Percentiles rank a stretch among this genome's conserved stretches.
phyloP scores from a whole-genome alignment of 1,140 invertebrate genomes.

The Drosophila lini region DNA sequence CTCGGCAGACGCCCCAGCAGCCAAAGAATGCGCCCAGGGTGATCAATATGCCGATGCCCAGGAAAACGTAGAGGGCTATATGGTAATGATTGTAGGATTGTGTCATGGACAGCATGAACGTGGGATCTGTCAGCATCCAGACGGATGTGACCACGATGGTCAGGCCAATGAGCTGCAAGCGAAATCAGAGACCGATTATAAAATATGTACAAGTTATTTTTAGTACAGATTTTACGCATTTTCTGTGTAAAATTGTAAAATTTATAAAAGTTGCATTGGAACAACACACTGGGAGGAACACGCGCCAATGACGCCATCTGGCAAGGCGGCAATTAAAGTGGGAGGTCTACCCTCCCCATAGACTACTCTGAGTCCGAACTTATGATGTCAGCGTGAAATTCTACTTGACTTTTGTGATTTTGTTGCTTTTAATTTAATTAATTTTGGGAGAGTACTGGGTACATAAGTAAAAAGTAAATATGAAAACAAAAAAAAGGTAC shows the following conservation, averaged over 20 bases:
- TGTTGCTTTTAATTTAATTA: constrained; percentile 36
- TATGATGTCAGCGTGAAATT: constrained; percentile 65
- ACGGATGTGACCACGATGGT: constrained; percentile 88
- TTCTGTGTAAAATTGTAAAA: constrained; percentile 13
- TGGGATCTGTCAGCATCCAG: constrained; percentile 91
- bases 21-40: constrained; percentile 95
- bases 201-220: constrained; percentile 13
- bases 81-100: constrained; percentile 89
- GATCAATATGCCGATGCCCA: constrained; percentile 91
- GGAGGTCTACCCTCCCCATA: constrained; percentile 3
- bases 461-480: too few species aligned
- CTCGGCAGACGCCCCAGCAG: constrained; percentile 94
- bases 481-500: background rate
- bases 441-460: background rate
- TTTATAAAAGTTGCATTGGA: constrained; percentile 12
- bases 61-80: constrained; percentile 90
- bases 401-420: constrained; percentile 14
- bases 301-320: constrained; percentile 59
- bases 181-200: constrained; percentile 29
- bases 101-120: constrained; percentile 89
- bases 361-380: constrained; percentile 29
- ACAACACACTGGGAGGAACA: constrained; percentile 14
- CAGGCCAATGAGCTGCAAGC: constrained; percentile 90
- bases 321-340: constrained; percentile 65
- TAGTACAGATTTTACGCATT: constrained; percentile 9